Conservation (phyloP, 2,113 vertebrate species). For the Mormyrus iriodes region DNA sequence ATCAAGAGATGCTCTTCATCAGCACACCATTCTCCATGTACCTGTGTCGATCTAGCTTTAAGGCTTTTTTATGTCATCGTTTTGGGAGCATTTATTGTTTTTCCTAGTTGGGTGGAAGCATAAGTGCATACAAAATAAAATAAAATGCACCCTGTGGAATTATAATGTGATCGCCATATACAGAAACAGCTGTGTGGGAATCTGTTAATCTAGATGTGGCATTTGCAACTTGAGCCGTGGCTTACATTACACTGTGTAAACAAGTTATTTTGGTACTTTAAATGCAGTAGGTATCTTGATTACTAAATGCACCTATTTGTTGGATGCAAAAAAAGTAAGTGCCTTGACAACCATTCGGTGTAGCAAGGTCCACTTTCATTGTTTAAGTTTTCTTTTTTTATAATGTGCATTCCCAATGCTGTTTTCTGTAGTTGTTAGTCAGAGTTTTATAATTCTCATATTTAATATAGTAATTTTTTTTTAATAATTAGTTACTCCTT, state of each 20-base stretch:
- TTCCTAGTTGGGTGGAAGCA: background rate
- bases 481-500: background rate
- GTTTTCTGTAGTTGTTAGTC: background rate
- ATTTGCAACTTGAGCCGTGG: background rate
- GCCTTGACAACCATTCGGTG: background rate
- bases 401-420: background rate
- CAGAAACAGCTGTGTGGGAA: background rate
- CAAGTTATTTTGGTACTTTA: background rate
- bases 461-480: background rate
- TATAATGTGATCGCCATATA: background rate
- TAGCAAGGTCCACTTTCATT: background rate
- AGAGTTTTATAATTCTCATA: background rate
- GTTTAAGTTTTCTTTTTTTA: background rate
- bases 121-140: background rate
- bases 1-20: background rate
- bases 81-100: background rate
- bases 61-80: background rate
- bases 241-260: background rate
- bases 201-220: slow-evolving; percentile 1
- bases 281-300: background rate
- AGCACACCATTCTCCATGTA: background rate
- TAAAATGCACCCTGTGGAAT: background rate
- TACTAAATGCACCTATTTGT: background rate
- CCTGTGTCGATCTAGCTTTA: background rate
- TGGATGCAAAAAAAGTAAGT: background rate